phyloP scores from a whole-genome alignment of 1,140 invertebrate genomes.

The Dryas iulia region DNA sequence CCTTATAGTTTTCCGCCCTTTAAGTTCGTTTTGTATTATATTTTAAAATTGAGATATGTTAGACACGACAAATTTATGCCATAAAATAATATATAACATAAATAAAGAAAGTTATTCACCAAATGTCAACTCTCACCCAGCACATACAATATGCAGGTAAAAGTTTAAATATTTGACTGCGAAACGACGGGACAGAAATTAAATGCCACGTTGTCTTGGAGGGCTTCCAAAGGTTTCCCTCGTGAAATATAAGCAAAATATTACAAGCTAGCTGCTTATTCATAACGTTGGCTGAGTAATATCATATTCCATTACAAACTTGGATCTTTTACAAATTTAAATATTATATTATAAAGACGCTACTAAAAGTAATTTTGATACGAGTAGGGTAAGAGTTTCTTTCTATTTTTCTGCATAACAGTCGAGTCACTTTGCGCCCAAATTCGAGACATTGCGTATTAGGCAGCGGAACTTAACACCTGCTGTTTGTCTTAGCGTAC shows the following conservation, averaged over 20 bases:
- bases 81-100: no score
- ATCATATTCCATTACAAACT: not conserved
- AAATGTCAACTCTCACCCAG: not conserved
- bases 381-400: no score
- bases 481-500: no score
- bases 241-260: constrained; percentile 9
- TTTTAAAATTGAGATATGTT: no score
- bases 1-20: no score
- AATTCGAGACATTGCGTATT: no score
- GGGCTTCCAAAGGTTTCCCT: constrained; percentile 8
- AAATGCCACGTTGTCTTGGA: constrained; percentile 12
- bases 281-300: not conserved
- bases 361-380: not conserved
- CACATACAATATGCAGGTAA: not conserved
- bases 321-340: constrained; percentile 2
- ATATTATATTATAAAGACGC: not conserved
- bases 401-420: no score
- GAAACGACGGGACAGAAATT: constrained; percentile 5
- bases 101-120: not conserved
- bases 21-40: no score
- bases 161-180: constrained; percentile 5
- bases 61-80: no score
- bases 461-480: no score
- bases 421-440: no score
- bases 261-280: constrained; percentile 1